These are phyloP conservation scores for Catostylus mosaicus DNA, from an alignment of 30 jellyfish, hydroid and myxozoan genomes.

Conservation along the genomic window DNA sequence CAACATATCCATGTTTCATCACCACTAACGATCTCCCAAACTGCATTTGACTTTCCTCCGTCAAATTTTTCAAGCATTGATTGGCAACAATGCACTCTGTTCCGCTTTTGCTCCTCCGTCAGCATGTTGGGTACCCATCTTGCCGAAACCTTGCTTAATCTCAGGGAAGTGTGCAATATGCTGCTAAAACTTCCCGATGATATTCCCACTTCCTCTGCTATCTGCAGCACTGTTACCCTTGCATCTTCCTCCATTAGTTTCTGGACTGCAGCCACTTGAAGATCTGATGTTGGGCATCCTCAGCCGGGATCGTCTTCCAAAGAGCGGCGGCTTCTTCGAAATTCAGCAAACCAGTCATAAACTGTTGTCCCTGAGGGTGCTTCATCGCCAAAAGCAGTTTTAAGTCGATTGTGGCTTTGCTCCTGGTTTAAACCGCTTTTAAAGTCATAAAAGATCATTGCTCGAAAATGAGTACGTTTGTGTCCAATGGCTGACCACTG, in stretches of 20 bases:
- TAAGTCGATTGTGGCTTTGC: constrained; percentile 20
- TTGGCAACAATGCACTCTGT: constrained; percentile 13
- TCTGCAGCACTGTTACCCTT: constrained; percentile 19
- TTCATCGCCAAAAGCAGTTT: constrained; percentile 12
- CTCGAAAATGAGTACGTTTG: constrained; percentile 15
- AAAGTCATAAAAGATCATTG: constrained; percentile 12
- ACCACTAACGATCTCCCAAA: constrained; percentile 23
- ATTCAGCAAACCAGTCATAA: constrained; percentile 29
- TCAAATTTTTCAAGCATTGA: constrained; percentile 7
- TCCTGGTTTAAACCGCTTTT: constrained; percentile 21
- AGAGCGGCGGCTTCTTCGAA: constrained; percentile 23
- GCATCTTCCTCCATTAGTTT: constrained; percentile 1
- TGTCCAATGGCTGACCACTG: too few species aligned
- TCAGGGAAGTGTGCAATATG: constrained; percentile 1
- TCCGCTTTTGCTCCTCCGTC: constrained; percentile 15
- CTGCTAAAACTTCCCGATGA: constrained; percentile 20
- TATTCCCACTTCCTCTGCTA: constrained; percentile 2
- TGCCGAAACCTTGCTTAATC: constrained; percentile 3
- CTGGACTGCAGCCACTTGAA: constrained; percentile 16
- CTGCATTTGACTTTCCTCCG: constrained; percentile 28
- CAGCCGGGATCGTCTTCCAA: constrained; percentile 33
- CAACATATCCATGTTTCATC: constrained; percentile 15
- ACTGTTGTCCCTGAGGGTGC: constrained; percentile 13
- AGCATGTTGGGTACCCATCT: constrained; percentile 9
- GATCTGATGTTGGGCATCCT: background rate